These are phyloP conservation scores for Pygocentrus nattereri DNA, from an alignment of 2,797 vertebrate species.

Conservation along the genomic window DNA sequence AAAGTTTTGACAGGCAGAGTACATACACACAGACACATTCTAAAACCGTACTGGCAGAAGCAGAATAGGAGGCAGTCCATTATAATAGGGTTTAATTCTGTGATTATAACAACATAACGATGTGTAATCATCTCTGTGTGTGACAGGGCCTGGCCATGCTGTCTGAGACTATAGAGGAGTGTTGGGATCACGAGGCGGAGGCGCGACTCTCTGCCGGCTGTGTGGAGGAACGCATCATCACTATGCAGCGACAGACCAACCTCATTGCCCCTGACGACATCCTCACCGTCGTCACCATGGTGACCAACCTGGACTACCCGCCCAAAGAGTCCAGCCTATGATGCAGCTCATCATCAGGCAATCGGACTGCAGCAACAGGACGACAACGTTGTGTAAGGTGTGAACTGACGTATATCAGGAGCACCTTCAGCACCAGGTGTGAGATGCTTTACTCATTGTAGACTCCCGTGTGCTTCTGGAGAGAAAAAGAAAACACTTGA, in stretches of 20 bases:
- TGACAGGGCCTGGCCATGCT: slow-evolving; percentile 93
- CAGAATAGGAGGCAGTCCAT: too few relatives aligned
- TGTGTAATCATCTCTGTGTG: slow-evolving; percentile 17
- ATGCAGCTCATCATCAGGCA: slow-evolving; percentile 74
- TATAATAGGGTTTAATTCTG: too few relatives aligned
- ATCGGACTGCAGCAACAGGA: slow-evolving; percentile 65
- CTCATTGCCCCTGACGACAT: slow-evolving; percentile 94
- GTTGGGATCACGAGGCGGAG: slow-evolving; percentile 98
- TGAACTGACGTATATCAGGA: background rate
- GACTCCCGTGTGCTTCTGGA: slow-evolving; percentile 7
- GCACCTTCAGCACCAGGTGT: slow-evolving; percentile 1
- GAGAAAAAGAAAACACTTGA: slow-evolving; percentile 2
- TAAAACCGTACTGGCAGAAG: too few relatives aligned
- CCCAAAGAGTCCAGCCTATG: slow-evolving; percentile 99
- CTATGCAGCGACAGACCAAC: slow-evolving; percentile 95
- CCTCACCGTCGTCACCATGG: slow-evolving; percentile 97
- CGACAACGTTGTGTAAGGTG: background rate
- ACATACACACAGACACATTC: too few relatives aligned
- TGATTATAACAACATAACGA: background rate
- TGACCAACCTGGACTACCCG: slow-evolving; percentile 98
- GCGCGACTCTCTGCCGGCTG: slow-evolving; percentile 95
- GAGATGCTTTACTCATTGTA: slow-evolving; percentile 7
- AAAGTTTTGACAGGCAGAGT: too few relatives aligned
- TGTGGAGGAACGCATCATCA: slow-evolving; percentile 93
- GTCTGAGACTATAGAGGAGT: slow-evolving; percentile 97